Conservation (phyloP, 2,797 vertebrate species). For the Sebastes diploproa region DNA sequence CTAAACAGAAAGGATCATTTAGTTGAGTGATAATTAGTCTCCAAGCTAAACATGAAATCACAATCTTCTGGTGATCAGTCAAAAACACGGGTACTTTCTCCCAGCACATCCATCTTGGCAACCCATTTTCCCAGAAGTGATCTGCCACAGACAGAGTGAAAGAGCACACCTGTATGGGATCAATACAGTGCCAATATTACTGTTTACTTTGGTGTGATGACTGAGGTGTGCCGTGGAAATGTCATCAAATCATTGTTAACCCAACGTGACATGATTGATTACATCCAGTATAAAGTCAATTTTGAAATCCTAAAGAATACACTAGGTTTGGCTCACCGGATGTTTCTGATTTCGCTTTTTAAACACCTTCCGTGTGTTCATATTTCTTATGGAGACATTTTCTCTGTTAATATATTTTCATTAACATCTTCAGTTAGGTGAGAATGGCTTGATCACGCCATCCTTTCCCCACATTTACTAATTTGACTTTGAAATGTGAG, state of each 20-base stretch:
- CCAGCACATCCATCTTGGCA: background rate
- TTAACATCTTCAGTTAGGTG: background rate
- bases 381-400: background rate
- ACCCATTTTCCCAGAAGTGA: background rate
- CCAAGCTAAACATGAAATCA: background rate
- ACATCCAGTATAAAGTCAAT: background rate
- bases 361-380: background rate
- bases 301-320: background rate
- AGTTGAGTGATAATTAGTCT: background rate
- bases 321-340: background rate
- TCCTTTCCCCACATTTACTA: constrained; percentile 12
- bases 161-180: background rate
- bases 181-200: constrained; percentile 4
- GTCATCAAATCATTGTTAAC: constrained; percentile 1
- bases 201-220: constrained; percentile 19
- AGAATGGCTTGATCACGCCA: constrained; percentile 2
- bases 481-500: constrained; percentile 50
- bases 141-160: background rate
- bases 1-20: background rate
- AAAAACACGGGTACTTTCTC: background rate
- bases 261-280: background rate
- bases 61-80: background rate
- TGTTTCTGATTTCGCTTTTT: background rate
- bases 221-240: background rate
- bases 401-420: background rate